Conservation (phyloP, 2,797 vertebrate species). For the Acanthurus leucopareius region DNA sequence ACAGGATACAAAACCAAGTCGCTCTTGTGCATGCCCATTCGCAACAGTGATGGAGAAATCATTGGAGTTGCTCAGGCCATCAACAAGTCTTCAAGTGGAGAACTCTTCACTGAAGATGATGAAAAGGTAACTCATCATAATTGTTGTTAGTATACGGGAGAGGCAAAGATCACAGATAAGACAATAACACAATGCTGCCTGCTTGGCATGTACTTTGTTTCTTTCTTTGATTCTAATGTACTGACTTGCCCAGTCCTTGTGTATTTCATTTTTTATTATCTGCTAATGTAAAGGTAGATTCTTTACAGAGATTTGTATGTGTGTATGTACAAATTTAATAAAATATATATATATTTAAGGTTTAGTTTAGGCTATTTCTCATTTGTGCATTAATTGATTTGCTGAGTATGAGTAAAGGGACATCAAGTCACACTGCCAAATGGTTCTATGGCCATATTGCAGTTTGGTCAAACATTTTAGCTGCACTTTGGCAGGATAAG, state of each 20-base stretch:
- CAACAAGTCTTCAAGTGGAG: slow-evolving; percentile 94
- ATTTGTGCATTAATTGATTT: slow-evolving; percentile 25
- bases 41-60: slow-evolving; percentile 95
- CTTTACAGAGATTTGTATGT: not conserved
- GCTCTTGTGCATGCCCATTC: slow-evolving; percentile 97
- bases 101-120: slow-evolving; percentile 95
- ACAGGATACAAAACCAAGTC: slow-evolving; percentile 99
- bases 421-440: not conserved
- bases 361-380: slow-evolving; percentile 14
- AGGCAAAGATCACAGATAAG: not conserved
- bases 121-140: slow-evolving; percentile 87
- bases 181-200: not conserved
- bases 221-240: not conserved
- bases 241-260: not conserved
- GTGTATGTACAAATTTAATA: too few relatives aligned
- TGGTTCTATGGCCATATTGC: not conserved
- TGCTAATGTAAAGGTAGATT: not conserved
- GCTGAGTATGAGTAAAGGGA: not conserved
- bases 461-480: not conserved
- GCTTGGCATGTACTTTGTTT: slow-evolving; percentile 1
- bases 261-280: not conserved
- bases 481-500: not conserved
- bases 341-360: not conserved
- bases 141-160: not conserved
- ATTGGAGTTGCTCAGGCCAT: slow-evolving; percentile 98